Conservation (phyloP, 2,113 vertebrate genomes). For the Laterallus jamaicensis region DNA sequence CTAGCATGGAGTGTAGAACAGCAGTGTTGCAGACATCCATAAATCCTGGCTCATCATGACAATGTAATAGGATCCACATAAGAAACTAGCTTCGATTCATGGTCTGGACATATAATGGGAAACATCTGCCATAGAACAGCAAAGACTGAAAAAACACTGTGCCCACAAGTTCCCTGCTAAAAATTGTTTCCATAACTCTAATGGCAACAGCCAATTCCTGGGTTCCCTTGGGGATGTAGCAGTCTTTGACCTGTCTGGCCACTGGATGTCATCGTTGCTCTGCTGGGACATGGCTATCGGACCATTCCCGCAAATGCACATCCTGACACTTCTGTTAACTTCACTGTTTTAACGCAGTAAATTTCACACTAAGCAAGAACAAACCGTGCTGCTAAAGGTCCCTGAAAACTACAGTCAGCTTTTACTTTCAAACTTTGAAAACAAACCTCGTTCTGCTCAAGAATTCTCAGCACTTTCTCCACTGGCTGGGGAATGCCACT, state of each 20-base stretch:
- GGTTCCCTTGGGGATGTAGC: background rate
- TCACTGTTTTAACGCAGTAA: background rate
- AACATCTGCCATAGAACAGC: background rate
- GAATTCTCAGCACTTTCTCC: background rate
- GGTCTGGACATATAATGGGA: background rate
- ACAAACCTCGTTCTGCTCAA: background rate
- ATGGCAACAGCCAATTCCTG: background rate
- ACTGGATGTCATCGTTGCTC: constrained; percentile 54
- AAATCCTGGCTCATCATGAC: background rate
- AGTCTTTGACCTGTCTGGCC: constrained; percentile 39
- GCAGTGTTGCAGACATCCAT: background rate
- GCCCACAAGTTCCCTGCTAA: background rate
- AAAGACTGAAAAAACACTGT: background rate
- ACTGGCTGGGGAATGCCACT: background rate
- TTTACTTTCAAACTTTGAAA: background rate
- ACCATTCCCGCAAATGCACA: background rate
- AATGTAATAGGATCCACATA: background rate
- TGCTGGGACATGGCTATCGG: background rate
- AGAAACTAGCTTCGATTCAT: background rate
- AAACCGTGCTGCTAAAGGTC: background rate
- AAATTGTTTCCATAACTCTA: background rate
- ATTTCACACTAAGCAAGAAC: background rate
- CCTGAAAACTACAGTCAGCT: background rate
- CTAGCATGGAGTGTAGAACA: background rate
- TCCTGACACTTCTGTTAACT: background rate